Evolutionary conservation across 2,888 invertebrate species (phyloP).

Genomic region (Pasiphila rectangulata): DNA sequence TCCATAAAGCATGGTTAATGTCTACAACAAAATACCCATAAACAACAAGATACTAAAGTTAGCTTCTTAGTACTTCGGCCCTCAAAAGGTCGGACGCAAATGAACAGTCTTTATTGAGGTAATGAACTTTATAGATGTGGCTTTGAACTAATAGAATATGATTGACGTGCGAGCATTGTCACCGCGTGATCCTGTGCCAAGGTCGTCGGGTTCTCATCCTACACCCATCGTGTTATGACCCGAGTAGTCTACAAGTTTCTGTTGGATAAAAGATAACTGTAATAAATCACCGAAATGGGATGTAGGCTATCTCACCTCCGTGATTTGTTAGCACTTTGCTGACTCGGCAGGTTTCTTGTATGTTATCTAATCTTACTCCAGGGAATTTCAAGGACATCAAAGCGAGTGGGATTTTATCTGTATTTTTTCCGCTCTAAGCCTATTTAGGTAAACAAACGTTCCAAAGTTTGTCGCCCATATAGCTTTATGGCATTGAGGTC

Average conservation of each 20-base stretch:
- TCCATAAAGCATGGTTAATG: too few relatives aligned
- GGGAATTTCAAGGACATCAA: too few relatives aligned
- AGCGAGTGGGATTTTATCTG: too few relatives aligned
- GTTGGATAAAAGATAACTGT: background rate
- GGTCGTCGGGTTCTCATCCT: slow-evolving; percentile 52
- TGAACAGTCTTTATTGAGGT: slow-evolving; percentile 56
- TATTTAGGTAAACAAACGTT: slow-evolving; percentile 38
- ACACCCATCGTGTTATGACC: slow-evolving; percentile 3
- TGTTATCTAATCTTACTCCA: background rate
- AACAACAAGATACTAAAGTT: background rate
- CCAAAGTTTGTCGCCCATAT: slow-evolving; percentile 42
- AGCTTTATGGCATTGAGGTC: slow-evolving; percentile 62
- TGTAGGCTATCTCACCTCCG: background rate
- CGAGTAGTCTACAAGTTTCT: background rate
- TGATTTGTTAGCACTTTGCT: background rate
- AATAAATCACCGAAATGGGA: background rate
- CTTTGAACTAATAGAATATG: slow-evolving; percentile 74
- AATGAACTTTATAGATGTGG: slow-evolving; percentile 73
- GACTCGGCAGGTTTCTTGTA: background rate
- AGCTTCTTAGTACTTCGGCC: slow-evolving; percentile 16
- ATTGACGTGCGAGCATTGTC: slow-evolving; percentile 69
- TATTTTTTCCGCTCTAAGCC: slow-evolving; percentile 33
- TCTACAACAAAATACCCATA: background rate
- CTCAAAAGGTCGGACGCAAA: slow-evolving; percentile 43
- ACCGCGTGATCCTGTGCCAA: slow-evolving; percentile 48